A percentile compares a stretch with the other conserved stretches of the same genome.
Conservation (phyloP, 1,140 invertebrate species). For the Caenorhabditis tropicalis region DNA sequence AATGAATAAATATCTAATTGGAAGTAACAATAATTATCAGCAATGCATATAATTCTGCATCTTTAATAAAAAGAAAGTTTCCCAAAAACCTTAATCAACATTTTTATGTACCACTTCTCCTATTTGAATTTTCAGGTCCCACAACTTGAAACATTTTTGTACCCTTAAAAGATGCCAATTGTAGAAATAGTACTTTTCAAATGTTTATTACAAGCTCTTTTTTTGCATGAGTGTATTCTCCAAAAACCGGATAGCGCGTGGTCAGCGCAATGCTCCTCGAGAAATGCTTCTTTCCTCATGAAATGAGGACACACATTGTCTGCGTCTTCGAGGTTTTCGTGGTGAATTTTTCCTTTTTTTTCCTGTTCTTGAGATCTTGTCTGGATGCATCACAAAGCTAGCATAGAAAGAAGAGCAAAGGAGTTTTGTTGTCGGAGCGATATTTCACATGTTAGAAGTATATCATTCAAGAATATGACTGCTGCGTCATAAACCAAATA, state of each 20-base stretch:
- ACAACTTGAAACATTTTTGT: no score
- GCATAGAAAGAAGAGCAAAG: not conserved
- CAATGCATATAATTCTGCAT: no score
- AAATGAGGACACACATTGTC: not conserved
- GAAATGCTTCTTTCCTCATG: not conserved
- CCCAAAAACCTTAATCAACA: no score
- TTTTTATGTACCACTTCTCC: no score
- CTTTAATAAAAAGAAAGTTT: no score
- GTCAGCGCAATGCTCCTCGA: not conserved
- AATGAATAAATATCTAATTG: no score
- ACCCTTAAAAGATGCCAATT: no score
- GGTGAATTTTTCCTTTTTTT: not conserved
- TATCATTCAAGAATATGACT: not conserved
- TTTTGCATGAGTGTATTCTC: not conserved
- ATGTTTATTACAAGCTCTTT: no score
- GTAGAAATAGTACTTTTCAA: no score
- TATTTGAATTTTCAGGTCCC: no score
- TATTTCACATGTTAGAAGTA: not conserved
- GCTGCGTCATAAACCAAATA: no score
- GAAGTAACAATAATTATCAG: no score
- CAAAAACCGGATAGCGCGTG: slow-evolving; percentile 1
- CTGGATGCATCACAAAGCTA: not conserved
- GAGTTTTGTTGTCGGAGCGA: not conserved
- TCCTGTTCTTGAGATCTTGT: not conserved
- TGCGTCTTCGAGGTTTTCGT: not conserved